Conservation (phyloP, 2,888 invertebrate genomes). For the Caenorhabditis angaria region DNA sequence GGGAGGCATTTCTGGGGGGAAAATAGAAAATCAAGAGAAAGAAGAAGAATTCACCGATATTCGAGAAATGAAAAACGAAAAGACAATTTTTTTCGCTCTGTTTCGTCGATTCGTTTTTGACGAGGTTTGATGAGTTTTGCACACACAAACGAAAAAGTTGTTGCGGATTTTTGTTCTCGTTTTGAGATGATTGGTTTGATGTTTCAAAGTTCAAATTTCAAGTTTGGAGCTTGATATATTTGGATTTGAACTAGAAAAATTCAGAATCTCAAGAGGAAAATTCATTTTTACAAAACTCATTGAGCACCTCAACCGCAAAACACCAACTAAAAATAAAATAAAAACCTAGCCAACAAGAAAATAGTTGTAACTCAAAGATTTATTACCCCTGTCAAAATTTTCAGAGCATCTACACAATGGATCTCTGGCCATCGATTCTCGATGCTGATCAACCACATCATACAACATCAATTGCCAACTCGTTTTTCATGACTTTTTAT, state of each 20-base stretch:
- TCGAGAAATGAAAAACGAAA: too few relatives aligned
- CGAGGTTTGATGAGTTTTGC: conserved; percentile 1
- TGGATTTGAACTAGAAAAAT: too few relatives aligned
- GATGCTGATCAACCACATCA: conserved; percentile 10
- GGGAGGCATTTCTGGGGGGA: too few relatives aligned
- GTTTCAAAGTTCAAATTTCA: conserved; percentile 1
- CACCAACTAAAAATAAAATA: not conserved
- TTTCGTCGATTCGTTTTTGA: not conserved
- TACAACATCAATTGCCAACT: conserved; percentile 22
- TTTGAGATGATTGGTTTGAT: not conserved
- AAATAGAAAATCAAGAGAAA: too few relatives aligned
- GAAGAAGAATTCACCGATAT: too few relatives aligned
- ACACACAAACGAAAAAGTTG: too few relatives aligned
- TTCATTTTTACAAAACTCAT: too few relatives aligned
- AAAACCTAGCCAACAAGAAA: not conserved
- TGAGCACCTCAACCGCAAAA: too few relatives aligned
- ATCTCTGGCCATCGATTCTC: conserved; percentile 37
- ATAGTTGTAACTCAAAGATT: not conserved
- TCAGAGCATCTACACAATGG: conserved; percentile 41
- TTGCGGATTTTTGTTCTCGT: too few relatives aligned
- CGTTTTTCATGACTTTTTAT: conserved; percentile 79
- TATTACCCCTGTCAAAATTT: conserved; percentile 6
- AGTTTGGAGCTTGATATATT: not conserved
- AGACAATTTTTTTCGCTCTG: not conserved
- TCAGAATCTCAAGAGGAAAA: too few relatives aligned